Evolutionary conservation across 1,140 invertebrate species (phyloP), one percentile per base, ranked within the genome.

Genomic region (Drosophila mauritiana): DNA sequence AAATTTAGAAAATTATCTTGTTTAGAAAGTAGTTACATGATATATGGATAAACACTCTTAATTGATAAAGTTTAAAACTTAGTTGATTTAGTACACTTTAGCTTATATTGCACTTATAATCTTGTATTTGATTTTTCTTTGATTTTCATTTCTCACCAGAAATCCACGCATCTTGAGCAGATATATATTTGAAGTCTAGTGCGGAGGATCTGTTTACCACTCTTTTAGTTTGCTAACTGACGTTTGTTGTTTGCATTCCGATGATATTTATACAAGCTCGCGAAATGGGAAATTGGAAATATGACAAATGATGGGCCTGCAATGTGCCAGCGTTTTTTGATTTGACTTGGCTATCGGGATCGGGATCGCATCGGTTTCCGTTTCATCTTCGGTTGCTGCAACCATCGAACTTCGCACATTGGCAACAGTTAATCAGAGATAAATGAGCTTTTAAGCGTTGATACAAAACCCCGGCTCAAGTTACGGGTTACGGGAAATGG

Each of bases 361-460:
- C 52, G 64, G 42, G 42, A 70, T 70, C 64, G 64, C 67, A 46
- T 82, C 43, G 79, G 58, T 75, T 75, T 75, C 31, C 27, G 61
- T 75, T 75, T 75, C 73, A 75, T 75, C 73, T 75, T 36, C 46
- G 64, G 59, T 36, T 75, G 73, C 62, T 75, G 73, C 73, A 74
- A 68, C 69, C 25, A 45, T 39, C 51, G 36, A 45, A 46, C 68
- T 43, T 11, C 48, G 34, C 15, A 51, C 69, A 58, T 59, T 36
- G 53, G 48, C 58, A 80, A 64, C 70, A 76, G 83, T 81, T 86
- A 86, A 83, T 88, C 79, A 76, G 61, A 88, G 79, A 79, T 86
- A 86, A 86, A 86, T 83, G 79, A 68, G 75, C 79, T 79, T 83
- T 86, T 79, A 83, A 86, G 83, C 83, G 76, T 72, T 83, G 74